Conservation (phyloP, 2,113 vertebrate genomes). For the Nannobrachium achirus region DNA sequence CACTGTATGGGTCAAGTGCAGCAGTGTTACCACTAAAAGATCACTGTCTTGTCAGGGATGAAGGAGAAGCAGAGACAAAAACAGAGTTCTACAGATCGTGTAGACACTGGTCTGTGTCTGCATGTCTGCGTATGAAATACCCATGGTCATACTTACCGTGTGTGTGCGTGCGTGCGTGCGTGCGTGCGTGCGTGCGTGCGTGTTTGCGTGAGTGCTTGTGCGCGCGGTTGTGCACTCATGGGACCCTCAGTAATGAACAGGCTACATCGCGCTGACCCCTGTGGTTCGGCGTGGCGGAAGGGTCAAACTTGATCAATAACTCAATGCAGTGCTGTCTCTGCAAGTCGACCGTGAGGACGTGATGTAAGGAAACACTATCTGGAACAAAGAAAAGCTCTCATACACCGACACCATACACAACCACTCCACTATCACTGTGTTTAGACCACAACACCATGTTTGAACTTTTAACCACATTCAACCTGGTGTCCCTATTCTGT, state of each 20-base stretch:
- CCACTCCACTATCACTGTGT: not conserved
- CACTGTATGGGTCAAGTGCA: too few relatives aligned
- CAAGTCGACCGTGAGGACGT: slow-evolving; percentile 1
- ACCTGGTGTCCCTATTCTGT: too few relatives aligned
- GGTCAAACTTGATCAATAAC: slow-evolving; percentile 55
- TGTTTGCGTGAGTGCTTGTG: not conserved
- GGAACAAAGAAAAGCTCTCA: slow-evolving; percentile 10
- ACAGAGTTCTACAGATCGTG: too few relatives aligned
- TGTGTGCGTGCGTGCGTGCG: not conserved
- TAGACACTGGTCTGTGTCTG: not conserved
- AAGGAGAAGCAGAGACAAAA: not conserved
- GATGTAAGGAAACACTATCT: slow-evolving; percentile 27
- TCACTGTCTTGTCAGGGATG: not conserved
- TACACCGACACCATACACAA: not conserved
- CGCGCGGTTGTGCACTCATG: not conserved
- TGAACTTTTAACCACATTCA: too few relatives aligned
- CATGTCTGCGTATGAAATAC: not conserved
- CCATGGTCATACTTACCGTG: not conserved
- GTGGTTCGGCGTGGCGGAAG: slow-evolving; percentile 21
- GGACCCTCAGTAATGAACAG: slow-evolving; percentile 45
- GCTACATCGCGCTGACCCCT: slow-evolving; percentile 57
- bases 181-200: not conserved
- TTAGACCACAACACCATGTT: not conserved
- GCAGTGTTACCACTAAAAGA: too few relatives aligned
- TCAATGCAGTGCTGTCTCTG: slow-evolving; percentile 13